phyloP scores from a whole-genome alignment of 2,888 invertebrate species.

The Agonopterix arenella region DNA sequence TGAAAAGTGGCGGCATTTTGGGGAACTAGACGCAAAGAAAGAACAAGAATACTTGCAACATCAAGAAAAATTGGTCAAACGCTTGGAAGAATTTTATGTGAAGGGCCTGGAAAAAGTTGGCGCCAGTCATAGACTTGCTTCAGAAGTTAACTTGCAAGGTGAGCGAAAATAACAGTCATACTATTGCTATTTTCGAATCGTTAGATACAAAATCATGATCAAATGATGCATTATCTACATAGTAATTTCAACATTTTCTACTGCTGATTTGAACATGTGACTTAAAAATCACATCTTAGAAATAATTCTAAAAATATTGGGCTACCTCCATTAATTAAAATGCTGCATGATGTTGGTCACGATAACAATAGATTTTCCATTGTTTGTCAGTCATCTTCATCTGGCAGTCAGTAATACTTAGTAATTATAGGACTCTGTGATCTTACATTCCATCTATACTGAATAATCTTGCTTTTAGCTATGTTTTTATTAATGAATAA shows the following conservation, averaged over 20 bases:
- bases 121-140: conserved; percentile 48
- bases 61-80: conserved; percentile 56
- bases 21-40: conserved; percentile 46
- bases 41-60: conserved; percentile 52
- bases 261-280: no score
- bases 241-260: no score
- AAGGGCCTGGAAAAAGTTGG: conserved; percentile 53
- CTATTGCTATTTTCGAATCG: no score
- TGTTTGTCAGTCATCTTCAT: neutral
- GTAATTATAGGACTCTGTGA: no score
- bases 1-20: conserved; percentile 50
- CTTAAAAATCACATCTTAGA: no score
- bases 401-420: neutral
- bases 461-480: neutral
- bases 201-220: no score
- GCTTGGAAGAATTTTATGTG: conserved; percentile 50
- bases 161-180: neutral
- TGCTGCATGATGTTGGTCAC: no score
- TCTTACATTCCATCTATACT: neutral
- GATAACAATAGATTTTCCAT: no score
- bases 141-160: conserved; percentile 39
- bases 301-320: no score
- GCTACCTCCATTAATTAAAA: no score
- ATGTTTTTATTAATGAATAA: conserved; percentile 5
- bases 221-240: no score